Percentiles rank a stretch among this genome's conserved stretches.
Evolutionary conservation across 1,140 invertebrate genomes (phyloP).

Genomic region (fruit fly (Drosophila melanogaster)): DNA sequence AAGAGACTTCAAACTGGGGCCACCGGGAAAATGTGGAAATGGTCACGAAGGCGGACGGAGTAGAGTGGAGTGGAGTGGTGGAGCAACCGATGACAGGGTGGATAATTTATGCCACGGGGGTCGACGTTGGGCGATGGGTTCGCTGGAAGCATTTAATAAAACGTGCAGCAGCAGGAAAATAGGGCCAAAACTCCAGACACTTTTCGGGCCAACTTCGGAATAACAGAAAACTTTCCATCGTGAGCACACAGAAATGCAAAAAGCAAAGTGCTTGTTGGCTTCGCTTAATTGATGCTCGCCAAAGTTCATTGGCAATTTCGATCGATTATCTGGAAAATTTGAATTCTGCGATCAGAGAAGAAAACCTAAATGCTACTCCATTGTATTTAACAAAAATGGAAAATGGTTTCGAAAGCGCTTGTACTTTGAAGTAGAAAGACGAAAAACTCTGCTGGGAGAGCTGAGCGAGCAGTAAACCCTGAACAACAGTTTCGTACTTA

Average conservation of each 20-base stretch:
- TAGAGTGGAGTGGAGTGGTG: background rate
- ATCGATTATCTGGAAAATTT: conserved; percentile 12
- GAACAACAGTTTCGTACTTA: background rate
- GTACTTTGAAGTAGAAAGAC: background rate
- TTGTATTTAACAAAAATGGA: background rate
- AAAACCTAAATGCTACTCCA: background rate
- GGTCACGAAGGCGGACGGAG: conserved; percentile 25
- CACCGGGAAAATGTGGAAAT: conserved; percentile 22
- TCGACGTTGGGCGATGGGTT: conserved; percentile 24
- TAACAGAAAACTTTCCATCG: conserved; percentile 43
- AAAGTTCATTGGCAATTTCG: conserved; percentile 6
- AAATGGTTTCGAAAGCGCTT: background rate
- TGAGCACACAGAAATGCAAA: conserved; percentile 28
- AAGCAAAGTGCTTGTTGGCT: conserved; percentile 31
- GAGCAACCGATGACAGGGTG: conserved; percentile 43
- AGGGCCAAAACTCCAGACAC: conserved; percentile 29
- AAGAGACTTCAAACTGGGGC: conserved; percentile 29
- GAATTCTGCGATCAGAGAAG: no score
- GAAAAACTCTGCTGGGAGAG: no score
- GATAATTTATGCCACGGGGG: conserved; percentile 44
- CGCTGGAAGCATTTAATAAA: conserved; percentile 44
- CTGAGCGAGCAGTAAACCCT: no score
- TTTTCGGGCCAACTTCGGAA: conserved; percentile 37
- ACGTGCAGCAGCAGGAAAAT: conserved; percentile 18
- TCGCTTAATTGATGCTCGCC: conserved; percentile 31